A percentile compares a stretch with the other conserved stretches of the same genome.
These are phyloP conservation scores for Lagodon rhomboides DNA, from an alignment of 2,797 vertebrate genomes.

Conservation along the genomic window DNA sequence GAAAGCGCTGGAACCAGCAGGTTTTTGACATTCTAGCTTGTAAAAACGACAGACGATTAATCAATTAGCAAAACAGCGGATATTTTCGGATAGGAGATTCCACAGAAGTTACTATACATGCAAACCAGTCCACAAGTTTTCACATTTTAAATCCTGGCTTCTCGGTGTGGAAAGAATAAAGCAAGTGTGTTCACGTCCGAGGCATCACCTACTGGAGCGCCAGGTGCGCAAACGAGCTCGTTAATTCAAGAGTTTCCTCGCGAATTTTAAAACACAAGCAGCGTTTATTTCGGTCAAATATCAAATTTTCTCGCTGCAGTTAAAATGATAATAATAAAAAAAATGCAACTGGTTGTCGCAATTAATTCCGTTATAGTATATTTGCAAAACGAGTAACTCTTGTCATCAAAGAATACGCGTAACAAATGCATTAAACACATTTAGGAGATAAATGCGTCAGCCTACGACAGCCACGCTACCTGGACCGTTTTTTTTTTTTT, in stretches of 20 bases:
- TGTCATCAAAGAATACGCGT: background rate
- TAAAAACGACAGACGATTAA: too few relatives aligned
- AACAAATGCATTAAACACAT: background rate
- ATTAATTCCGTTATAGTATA: background rate
- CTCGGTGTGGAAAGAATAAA: background rate
- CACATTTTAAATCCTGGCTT: background rate
- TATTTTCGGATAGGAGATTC: background rate
- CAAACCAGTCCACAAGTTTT: background rate
- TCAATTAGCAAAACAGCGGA: background rate
- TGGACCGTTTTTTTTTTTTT: background rate
- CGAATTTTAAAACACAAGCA: background rate
- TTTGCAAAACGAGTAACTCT: background rate
- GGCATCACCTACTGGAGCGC: background rate
- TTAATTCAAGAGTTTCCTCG: background rate
- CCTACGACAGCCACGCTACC: too few relatives aligned
- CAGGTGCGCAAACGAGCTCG: conserved; percentile 50
- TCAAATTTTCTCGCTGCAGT: background rate
- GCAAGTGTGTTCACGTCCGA: background rate
- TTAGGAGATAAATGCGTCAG: too few relatives aligned
- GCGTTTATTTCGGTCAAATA: too few relatives aligned
- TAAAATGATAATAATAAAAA: background rate
- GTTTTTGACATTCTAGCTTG: too few relatives aligned
- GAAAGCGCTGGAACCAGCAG: too few relatives aligned
- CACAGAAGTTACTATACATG: background rate
- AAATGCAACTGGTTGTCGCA: background rate